These are phyloP conservation scores for Cerastis rubricosa DNA, from an alignment of 2,888 invertebrate species.

Conservation along the genomic window DNA sequence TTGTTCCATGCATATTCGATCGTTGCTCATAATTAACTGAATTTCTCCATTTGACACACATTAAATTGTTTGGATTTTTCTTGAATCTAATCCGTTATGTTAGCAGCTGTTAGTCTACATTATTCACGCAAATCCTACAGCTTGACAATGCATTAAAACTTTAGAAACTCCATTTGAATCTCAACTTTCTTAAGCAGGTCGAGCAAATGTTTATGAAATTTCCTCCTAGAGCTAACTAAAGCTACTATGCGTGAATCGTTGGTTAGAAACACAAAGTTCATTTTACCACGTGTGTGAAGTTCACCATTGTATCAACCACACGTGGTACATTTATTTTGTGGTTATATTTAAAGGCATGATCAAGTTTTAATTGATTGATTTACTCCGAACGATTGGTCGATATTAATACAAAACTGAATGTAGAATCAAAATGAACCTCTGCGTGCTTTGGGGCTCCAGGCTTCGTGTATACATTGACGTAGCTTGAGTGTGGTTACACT, in stretches of 20 bases:
- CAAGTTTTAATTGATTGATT: neutral
- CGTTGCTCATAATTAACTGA: too few relatives aligned
- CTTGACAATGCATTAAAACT: too few relatives aligned
- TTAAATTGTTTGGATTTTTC: too few relatives aligned
- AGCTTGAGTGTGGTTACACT: neutral
- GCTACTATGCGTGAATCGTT: neutral
- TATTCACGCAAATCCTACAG: neutral
- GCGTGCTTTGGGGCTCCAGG: neutral
- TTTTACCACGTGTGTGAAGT: neutral
- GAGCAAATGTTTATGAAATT: constrained; percentile 1
- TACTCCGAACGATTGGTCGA: neutral
- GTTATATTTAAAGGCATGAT: neutral
- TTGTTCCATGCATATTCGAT: too few relatives aligned
- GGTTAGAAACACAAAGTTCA: neutral
- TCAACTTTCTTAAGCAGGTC: neutral
- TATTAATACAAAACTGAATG: neutral
- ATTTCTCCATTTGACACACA: too few relatives aligned
- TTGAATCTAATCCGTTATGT: too few relatives aligned
- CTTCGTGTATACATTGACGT: neutral
- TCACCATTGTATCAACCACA: neutral
- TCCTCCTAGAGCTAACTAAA: neutral
- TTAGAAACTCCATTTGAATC: constrained; percentile 25
- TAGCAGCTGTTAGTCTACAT: too few relatives aligned
- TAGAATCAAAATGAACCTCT: neutral
- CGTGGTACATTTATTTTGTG: neutral